A percentile compares a stretch with the other conserved stretches of the same genome.
These are phyloP conservation scores for Acleris sparsana DNA, from an alignment of 2,888 invertebrate species.

Conservation along the genomic window DNA sequence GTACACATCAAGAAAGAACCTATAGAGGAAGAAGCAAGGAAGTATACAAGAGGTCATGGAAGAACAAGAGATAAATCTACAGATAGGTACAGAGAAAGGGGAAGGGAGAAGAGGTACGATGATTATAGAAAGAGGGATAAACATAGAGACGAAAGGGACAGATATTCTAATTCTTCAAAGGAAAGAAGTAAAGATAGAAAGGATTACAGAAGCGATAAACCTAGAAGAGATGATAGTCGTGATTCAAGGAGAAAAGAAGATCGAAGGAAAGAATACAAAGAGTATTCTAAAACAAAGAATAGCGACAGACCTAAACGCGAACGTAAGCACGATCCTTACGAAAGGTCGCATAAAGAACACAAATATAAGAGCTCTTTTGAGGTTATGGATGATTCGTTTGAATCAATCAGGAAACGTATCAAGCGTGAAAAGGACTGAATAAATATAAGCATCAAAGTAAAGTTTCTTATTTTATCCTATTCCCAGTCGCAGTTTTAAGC, in stretches of 20 bases:
- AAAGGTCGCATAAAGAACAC: conserved; percentile 4
- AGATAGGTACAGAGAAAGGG: conserved; percentile 8
- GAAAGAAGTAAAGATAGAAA: conserved; percentile 13
- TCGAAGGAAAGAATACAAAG: not conserved
- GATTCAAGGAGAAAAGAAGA: not conserved
- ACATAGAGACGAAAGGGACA: conserved; percentile 11
- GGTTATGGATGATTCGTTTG: not conserved
- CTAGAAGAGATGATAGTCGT: conserved; percentile 5
- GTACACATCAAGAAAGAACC: conserved; percentile 15
- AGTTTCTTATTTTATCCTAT: not conserved
- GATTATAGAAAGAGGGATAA: conserved; percentile 14
- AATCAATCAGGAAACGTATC: conserved; percentile 4
- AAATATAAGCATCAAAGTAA: not conserved
- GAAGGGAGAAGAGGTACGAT: conserved; percentile 5
- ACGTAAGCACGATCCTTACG: not conserved
- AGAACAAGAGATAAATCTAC: not conserved
- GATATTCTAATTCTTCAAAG: conserved; percentile 22
- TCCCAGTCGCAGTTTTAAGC: no score
- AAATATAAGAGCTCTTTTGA: conserved; percentile 19
- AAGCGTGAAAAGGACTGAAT: conserved; percentile 27
- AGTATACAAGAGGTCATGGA: not conserved
- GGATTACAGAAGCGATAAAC: conserved; percentile 10
- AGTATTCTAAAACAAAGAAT: conserved; percentile 9
- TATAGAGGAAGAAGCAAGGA: not conserved
- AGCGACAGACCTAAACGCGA: not conserved